Evolutionary conservation across 1,140 invertebrate species (phyloP), one percentile per base, ranked within the genome.

Genomic region (Temnothorax nylanderi): DNA sequence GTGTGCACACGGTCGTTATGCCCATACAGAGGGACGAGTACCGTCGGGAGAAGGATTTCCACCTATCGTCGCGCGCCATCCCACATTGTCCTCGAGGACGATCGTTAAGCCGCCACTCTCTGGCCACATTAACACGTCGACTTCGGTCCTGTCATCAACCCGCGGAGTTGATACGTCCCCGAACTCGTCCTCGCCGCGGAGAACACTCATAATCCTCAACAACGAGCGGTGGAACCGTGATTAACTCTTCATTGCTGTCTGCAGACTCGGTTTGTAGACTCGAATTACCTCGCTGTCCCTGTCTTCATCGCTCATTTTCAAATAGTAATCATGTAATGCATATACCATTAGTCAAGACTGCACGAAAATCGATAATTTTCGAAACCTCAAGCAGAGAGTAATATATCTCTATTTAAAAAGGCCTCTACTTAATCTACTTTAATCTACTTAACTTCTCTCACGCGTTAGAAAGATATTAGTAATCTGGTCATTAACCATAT

Each of bases 101-200:
- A 85, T 87, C 87, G 85, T 90, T 89, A 91, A 89, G 71, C 81
- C 49, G 80, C 65, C 47, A 71, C 74, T 87, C 85, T 89, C 86
- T 56, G 74, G 71, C 54, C 74, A 85, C 56, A 87, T 90, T 90
- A 90, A 89, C 89, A 82, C 89, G 85, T 82, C 64, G 54, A 85
- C 69, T 85, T 78, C 2, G 80, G 60, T 32, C 21, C 32, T n/a
- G 84, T 65, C 75, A 81, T 80, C 75, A 80, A 80, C 41, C 34
- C 74, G 60, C 75, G 78, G 56, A 67, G 85, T 65, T 87, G 82
- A 87, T 77, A 88, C 72, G 85, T 88, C 34, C 71, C 44, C n/a
- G 47, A n/a, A 77, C 47, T 49, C 76, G 7, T 56, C 18, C n/a
- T 75, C 32, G 26, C 7, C 54, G 18, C 34, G 74, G 72, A 88